Evolutionary conservation across 2,888 invertebrate species (phyloP), one percentile per base, ranked within the genome.

Genomic region (Chloroclysta siterata): DNA sequence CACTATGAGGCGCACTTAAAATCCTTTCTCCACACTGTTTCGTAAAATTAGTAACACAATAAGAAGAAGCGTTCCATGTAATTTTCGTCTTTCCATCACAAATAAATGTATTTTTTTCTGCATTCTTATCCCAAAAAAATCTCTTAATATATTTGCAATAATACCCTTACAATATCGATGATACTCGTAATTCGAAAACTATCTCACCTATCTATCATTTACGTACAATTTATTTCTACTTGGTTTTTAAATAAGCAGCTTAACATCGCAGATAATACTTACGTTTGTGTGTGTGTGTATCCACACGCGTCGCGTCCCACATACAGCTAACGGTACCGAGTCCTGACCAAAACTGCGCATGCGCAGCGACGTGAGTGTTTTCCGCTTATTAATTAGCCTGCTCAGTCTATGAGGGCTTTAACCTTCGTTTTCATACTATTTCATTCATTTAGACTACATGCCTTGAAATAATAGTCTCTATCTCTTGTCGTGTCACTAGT

Each of bases 351-450:
- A 85, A 81, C 55, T 50, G 48, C 42, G 33, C 41, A 39, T 8
- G 33, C 50, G 50, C 51, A 33, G 50, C 33, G 50, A 51, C 82
- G 82, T 74, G 70, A 72, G 74, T 80, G 77, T 82, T 81, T 48
- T 84, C 84, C 82, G 83, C 84, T 80, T 84, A 84, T 84, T 85
- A 57, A 86, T 60, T 60, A 60, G 82, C 82, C 81, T 82, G 84
- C 77, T 44, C 79, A 74, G 73, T 78, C 74, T 77, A 78, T 68
- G 78, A 75, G 83, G 81, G 74, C 80, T 80, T 81, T 78, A 76
- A 82, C 81, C 82, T 83, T 82, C 74, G 71, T 72, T 73, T 71
- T 79, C 73, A 64, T 71, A 74, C 72, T 68, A 70, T 71, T 75
- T 52, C 48, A 47, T 53, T 60, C 28, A 56, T 44, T 33, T 39